Conservation (phyloP, 2,113 vertebrate species). For the Proterorhinus semilunaris region DNA sequence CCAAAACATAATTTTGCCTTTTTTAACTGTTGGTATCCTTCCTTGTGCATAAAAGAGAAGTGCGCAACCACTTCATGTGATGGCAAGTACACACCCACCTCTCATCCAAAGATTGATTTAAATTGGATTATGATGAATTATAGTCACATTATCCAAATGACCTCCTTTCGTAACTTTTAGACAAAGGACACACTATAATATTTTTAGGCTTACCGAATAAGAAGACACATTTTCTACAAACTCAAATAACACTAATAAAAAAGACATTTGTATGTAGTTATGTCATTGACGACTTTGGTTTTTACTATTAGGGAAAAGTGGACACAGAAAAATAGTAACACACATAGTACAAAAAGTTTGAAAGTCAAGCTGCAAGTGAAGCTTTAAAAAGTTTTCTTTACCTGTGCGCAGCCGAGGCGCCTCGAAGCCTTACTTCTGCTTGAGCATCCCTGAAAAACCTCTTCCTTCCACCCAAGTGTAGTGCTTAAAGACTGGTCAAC, state of each 20-base stretch:
- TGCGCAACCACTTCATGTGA: conserved; percentile 62
- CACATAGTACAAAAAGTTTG: background rate
- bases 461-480: conserved; percentile 65
- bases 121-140: background rate
- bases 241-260: background rate
- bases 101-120: conserved; percentile 28
- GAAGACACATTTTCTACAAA: background rate
- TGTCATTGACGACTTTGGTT: background rate
- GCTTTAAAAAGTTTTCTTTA: conserved; percentile 41
- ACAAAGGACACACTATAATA: background rate
- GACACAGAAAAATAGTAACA: background rate
- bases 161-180: background rate
- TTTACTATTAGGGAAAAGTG: background rate
- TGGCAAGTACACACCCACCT: conserved; percentile 72
- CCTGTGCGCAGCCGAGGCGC: conserved; percentile 70
- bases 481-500: conserved; percentile 49
- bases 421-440: conserved; percentile 65
- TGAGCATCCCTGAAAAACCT: conserved; percentile 76
- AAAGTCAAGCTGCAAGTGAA: background rate
- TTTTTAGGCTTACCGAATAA: too few species aligned
- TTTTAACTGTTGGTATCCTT: background rate
- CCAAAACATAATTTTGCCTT: background rate
- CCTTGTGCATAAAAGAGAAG: conserved; percentile 40
- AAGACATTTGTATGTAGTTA: background rate
- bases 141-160: background rate